phyloP scores from a whole-genome alignment of 2,797 vertebrate genomes.

The Cossypha dichroa region DNA sequence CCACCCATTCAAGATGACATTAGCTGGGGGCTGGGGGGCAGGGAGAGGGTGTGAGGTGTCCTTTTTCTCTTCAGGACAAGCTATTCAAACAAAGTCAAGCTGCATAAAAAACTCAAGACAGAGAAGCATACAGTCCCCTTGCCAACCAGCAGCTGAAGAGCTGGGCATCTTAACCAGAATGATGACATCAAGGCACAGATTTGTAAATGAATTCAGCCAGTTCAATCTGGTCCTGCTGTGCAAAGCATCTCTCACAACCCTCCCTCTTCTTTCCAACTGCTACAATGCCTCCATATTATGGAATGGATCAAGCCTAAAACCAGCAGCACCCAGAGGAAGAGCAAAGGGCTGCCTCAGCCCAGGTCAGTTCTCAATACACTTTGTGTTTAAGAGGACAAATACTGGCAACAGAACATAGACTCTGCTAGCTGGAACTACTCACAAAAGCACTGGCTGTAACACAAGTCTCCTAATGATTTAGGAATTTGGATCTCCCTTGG shows the following conservation, averaged over 20 bases:
- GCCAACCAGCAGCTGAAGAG: not conserved
- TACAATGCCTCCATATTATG: not conserved
- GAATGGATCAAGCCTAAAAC: not conserved
- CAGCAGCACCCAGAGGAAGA: not conserved
- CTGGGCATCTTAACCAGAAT: not conserved
- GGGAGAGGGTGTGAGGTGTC: not conserved
- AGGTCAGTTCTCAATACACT: not conserved
- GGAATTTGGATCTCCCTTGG: not conserved
- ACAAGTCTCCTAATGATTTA: not conserved
- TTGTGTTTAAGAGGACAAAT: not conserved
- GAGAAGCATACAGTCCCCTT: not conserved
- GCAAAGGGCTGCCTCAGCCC: not conserved
- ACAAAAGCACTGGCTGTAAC: not conserved
- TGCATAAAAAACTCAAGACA: not conserved
- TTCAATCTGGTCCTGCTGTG: not conserved
- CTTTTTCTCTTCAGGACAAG: not conserved
- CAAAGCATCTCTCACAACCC: not conserved
- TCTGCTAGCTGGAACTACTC: not conserved
- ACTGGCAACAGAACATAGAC: not conserved
- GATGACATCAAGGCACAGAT: not conserved
- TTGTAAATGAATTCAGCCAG: not conserved
- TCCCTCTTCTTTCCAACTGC: not conserved
- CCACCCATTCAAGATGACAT: not conserved
- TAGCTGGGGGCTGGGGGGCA: accelerated
- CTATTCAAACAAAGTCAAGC: not conserved